Conservation (phyloP, 2,113 vertebrate genomes). For the Thomomys bottae region DNA sequence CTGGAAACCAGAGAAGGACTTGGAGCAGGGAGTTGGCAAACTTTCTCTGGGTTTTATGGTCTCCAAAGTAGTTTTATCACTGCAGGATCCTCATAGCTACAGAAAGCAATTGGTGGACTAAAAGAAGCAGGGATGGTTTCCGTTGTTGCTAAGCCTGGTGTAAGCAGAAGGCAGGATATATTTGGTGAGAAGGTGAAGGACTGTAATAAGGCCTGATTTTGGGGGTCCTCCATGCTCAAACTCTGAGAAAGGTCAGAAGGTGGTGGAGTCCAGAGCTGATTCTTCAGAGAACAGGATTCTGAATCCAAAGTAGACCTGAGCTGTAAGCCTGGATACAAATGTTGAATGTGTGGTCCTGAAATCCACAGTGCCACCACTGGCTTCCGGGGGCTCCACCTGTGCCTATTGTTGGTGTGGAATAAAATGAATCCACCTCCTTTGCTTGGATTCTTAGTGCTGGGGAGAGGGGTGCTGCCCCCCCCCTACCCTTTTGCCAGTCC, state of each 20-base stretch:
- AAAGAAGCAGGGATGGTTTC: slow-evolving; percentile 60
- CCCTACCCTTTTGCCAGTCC: too few relatives aligned
- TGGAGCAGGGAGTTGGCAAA: too few relatives aligned
- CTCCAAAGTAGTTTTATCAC: not conserved
- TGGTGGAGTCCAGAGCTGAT: too few relatives aligned
- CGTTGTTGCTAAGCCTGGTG: not conserved
- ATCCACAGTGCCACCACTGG: not conserved
- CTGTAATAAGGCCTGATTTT: not conserved
- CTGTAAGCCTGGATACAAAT: not conserved
- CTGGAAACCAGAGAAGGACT: not conserved
- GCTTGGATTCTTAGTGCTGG: not conserved
- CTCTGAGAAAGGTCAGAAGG: not conserved
- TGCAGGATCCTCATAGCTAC: slow-evolving; percentile 50
- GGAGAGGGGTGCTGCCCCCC: not conserved
- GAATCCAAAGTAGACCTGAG: not conserved
- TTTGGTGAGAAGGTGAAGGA: not conserved
- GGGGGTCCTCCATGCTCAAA: not conserved
- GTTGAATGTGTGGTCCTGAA: not conserved
- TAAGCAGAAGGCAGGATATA: not conserved
- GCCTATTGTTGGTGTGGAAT: not conserved
- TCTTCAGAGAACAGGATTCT: not conserved
- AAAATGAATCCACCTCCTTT: not conserved
- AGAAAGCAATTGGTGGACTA: slow-evolving; percentile 26
- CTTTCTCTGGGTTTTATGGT: not conserved
- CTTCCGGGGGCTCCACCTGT: too few relatives aligned